Evolutionary conservation across 1,140 invertebrate species (phyloP).

Genomic region (Nasonia vitripennis): DNA sequence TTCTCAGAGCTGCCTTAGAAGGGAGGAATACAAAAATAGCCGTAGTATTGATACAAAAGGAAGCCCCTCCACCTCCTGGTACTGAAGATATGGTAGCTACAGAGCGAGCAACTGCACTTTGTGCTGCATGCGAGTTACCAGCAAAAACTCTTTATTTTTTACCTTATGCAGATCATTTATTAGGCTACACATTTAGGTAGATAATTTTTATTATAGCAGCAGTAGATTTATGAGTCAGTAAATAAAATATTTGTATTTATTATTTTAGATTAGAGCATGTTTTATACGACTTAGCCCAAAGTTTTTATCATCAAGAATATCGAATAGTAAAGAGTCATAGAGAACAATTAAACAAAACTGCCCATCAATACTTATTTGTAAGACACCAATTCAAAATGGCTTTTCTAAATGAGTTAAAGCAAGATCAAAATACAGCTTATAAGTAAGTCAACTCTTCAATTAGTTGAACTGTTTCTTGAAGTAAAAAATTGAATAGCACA

Average conservation of each 20-base stretch:
- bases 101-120: slow-evolving; percentile 92
- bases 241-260: slow-evolving; percentile 29
- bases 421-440: slow-evolving; percentile 90
- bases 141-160: slow-evolving; percentile 93
- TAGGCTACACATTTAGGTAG: slow-evolving; percentile 84
- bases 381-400: slow-evolving; percentile 98
- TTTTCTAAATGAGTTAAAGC: slow-evolving; percentile 95
- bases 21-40: slow-evolving; percentile 91
- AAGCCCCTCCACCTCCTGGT: slow-evolving; percentile 82
- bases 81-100: slow-evolving; percentile 91
- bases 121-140: slow-evolving; percentile 92
- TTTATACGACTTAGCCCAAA: slow-evolving; percentile 93
- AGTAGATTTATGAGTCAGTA: not conserved
- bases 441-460: slow-evolving; percentile 79
- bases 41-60: slow-evolving; percentile 92
- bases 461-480: slow-evolving; percentile 25
- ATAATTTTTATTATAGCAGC: not conserved
- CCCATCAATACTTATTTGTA: slow-evolving; percentile 94
- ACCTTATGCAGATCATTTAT: slow-evolving; percentile 91
- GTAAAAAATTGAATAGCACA: not conserved
- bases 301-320: slow-evolving; percentile 94
- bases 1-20: slow-evolving; percentile 78
- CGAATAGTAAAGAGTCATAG: slow-evolving; percentile 90
- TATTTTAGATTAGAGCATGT: slow-evolving; percentile 88
- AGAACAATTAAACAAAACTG: slow-evolving; percentile 93